Conservation (phyloP, 2,797 vertebrate species). For the Triplophysa yarkandensis region DNA sequence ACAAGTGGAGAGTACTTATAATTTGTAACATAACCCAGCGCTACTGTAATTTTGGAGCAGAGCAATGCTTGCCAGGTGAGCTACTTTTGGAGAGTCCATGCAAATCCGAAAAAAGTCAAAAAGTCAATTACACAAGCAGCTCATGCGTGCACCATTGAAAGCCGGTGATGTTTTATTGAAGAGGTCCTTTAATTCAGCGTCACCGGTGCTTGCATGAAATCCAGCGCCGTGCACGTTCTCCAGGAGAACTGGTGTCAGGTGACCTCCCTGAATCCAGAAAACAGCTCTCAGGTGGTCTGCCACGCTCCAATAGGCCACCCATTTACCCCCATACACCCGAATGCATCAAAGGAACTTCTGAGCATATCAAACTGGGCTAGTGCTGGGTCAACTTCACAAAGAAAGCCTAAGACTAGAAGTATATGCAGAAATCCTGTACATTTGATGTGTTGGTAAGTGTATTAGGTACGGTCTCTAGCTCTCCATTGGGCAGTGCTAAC, state of each 20-base stretch:
- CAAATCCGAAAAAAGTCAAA: conserved; percentile 76
- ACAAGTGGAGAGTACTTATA: conserved; percentile 59
- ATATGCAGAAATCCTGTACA: conserved; percentile 37
- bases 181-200: conserved; percentile 79
- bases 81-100: conserved; percentile 79
- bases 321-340: conserved; percentile 65
- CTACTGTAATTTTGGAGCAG: conserved; percentile 50
- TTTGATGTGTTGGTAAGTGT: conserved; percentile 22
- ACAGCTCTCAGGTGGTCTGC: conserved; percentile 84
- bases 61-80: conserved; percentile 79
- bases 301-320: conserved; percentile 77
- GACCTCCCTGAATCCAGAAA: conserved; percentile 78
- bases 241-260: conserved; percentile 76
- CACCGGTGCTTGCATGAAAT: conserved; percentile 74
- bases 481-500: conserved; percentile 56
- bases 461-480: conserved; percentile 34
- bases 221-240: conserved; percentile 74
- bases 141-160: conserved; percentile 83
- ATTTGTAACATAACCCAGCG: conserved; percentile 53
- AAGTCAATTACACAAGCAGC: conserved; percentile 84
- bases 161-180: conserved; percentile 85
- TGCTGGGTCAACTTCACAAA: conserved; percentile 55
- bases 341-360: conserved; percentile 57
- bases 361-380: conserved; percentile 61
- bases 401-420: conserved; percentile 53